Conservation (phyloP, 2,888 invertebrate genomes). For the Cheilosia soror region DNA sequence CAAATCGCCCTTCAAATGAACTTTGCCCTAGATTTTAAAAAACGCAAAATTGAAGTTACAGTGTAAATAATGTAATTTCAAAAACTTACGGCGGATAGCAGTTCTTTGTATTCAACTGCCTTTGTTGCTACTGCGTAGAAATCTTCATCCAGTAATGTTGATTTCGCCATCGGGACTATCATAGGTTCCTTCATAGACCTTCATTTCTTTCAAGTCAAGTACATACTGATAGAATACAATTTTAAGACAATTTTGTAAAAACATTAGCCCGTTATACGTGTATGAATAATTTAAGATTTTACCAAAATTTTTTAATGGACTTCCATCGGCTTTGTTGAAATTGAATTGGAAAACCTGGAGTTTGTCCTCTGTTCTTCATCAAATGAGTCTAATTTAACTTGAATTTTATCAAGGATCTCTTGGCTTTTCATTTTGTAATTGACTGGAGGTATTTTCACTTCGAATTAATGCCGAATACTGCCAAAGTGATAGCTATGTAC, state of each 20-base stretch:
- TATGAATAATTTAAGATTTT: constrained; percentile 49
- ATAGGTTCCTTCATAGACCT: constrained; percentile 81
- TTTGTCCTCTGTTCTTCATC: constrained; percentile 81
- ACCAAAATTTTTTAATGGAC: constrained; percentile 81
- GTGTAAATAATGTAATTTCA: background rate
- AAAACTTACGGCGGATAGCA: background rate
- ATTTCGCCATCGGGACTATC: constrained; percentile 79
- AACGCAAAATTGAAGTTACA: background rate
- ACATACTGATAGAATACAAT: background rate
- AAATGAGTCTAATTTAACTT: constrained; percentile 80
- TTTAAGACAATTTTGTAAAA: background rate
- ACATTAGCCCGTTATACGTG: too few relatives aligned
- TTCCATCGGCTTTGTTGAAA: constrained; percentile 81
- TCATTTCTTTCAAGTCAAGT: constrained; percentile 79
- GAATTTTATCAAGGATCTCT: constrained; percentile 82
- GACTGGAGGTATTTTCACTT: constrained; percentile 29
- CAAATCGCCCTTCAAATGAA: background rate
- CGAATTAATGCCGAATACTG: constrained; percentile 47
- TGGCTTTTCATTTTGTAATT: constrained; percentile 80
- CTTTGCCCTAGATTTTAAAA: background rate
- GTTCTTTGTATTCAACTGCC: background rate
- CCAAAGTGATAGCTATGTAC: constrained; percentile 12
- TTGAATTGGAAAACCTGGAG: constrained; percentile 82
- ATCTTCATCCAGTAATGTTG: constrained; percentile 81
- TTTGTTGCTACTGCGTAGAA: constrained; percentile 66